Percentiles rank a stretch among this genome's conserved stretches.
These are phyloP conservation scores for Propithecus perrieri DNA, from an alignment of 2,797 vertebrate genomes.

Conservation along the genomic window DNA sequence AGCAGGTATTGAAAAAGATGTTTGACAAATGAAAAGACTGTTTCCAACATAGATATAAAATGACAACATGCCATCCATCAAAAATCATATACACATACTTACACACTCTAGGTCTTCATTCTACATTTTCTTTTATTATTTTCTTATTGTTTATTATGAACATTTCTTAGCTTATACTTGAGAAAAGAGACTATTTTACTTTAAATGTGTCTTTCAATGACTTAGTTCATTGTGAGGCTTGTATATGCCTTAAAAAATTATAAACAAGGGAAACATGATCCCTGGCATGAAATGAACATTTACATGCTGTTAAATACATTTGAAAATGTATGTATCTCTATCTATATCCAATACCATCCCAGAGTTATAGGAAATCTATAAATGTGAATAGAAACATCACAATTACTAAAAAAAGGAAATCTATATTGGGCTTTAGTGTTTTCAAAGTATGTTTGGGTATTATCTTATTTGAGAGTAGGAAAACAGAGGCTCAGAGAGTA, in stretches of 20 bases:
- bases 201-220: slow-evolving; percentile 8
- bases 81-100: slow-evolving; percentile 27
- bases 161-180: slow-evolving; percentile 52
- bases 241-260: not conserved
- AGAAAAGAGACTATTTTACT: slow-evolving; percentile 43
- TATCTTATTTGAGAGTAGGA: slow-evolving; percentile 17
- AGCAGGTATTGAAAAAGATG: slow-evolving; percentile 15
- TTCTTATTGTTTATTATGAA: slow-evolving; percentile 6
- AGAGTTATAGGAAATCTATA: slow-evolving; percentile 30
- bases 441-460: slow-evolving; percentile 5
- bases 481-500: slow-evolving; percentile 41
- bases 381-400: not conserved
- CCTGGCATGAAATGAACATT: slow-evolving; percentile 41
- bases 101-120: slow-evolving; percentile 35
- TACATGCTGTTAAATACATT: slow-evolving; percentile 42
- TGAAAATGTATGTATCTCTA: not conserved
- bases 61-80: slow-evolving; percentile 51
- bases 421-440: not conserved
- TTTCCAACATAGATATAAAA: slow-evolving; percentile 39
- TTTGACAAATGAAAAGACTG: not conserved
- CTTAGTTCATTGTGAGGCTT: not conserved
- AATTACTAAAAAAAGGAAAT: slow-evolving; percentile 49
- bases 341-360: slow-evolving; percentile 29
- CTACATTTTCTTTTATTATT: slow-evolving; percentile 32
- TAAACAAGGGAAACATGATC: slow-evolving; percentile 16